Evolutionary conservation across 1,140 invertebrate species (phyloP), one percentile per base, ranked within the genome.

Genomic region (Streblospio benedicti): DNA sequence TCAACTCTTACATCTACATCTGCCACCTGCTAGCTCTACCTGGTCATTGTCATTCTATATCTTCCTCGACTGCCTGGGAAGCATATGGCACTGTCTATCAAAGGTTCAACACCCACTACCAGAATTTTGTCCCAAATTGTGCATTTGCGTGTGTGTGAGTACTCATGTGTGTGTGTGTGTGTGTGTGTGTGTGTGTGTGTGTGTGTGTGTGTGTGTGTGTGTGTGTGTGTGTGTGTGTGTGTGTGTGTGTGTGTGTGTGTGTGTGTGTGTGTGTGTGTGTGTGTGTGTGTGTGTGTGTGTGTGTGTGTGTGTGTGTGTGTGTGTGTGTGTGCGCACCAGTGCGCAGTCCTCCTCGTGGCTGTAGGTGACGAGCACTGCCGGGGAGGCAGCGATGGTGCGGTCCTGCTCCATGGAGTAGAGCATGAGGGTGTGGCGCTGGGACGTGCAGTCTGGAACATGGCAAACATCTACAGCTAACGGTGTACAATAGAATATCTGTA

Each of bases 241-340:
- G 53, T 55, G 33, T 55, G 53, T 55, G 33, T 38, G 53, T 55
- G 53, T 55, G 53, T 55, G 53, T 30, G 28, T 55, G 33, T 55
- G 28, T 30, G 53, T 41, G 33, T 55, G 28, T 55, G 53, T 35
- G 28, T 41, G 33, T 55, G 33, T 55, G 28, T 55, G 53, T 55
- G 33, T 32, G 53, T 38, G 28, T 55, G 53, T 55, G 53, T 55
- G 53, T 55, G 53, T 55, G 53, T 55, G 53, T 55, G 53, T 55
- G 53, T 55, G 53, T 55, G 53, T 55, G 53, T 55, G 53, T 55
- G 53, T 55, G 53, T 55, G 53, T 55, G 53, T 55, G 53, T 55
- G 53, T 55, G 53, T 38, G 53, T 55, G 53, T 55, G 53, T 51
- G 18, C 18, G 49, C n/a, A 2, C n/a, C 16, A 51, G 49, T 23